These are phyloP conservation scores for Botia kubotai DNA, from an alignment of 2,797 vertebrate species.

Conservation along the genomic window DNA sequence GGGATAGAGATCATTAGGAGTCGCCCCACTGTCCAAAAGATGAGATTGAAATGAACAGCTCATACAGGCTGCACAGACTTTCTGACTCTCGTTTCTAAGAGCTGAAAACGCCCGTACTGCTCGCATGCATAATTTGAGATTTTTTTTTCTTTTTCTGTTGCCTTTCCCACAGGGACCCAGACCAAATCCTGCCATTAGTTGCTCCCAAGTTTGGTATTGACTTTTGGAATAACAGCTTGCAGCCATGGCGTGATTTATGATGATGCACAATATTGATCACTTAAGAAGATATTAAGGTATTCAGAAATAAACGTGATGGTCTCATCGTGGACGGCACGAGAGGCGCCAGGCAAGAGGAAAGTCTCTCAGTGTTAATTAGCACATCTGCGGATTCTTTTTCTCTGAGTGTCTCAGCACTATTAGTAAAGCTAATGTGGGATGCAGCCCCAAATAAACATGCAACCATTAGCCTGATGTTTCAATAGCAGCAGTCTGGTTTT, in stretches of 20 bases:
- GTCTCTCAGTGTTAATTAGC: constrained; percentile 81
- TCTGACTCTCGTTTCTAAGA: constrained; percentile 75
- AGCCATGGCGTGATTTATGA: constrained; percentile 94
- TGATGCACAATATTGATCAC: constrained; percentile 97
- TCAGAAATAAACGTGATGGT: constrained; percentile 88
- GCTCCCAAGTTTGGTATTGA: constrained; percentile 91
- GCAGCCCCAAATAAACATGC: constrained; percentile 15
- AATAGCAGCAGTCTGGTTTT: neutral
- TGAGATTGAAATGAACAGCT: constrained; percentile 82
- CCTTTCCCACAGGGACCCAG: constrained; percentile 91
- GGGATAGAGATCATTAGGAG: constrained; percentile 86
- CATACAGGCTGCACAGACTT: constrained; percentile 81
- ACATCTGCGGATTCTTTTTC: constrained; percentile 74
- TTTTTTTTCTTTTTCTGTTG: constrained; percentile 65
- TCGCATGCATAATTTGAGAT: constrained; percentile 70
- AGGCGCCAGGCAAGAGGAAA: constrained; percentile 84
- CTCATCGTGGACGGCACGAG: constrained; percentile 85
- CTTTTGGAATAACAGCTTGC: constrained; percentile 96
- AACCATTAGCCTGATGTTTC: constrained; percentile 27
- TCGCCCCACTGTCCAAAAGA: constrained; percentile 91
- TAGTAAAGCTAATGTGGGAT: constrained; percentile 50
- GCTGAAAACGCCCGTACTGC: constrained; percentile 76
- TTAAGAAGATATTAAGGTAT: constrained; percentile 96
- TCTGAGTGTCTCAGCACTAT: constrained; percentile 44
- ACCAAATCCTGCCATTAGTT: constrained; percentile 90